Base-by-base conservation (phyloP, 2,113 vertebrate species). In the Rhodinocichla rosea region DNA sequence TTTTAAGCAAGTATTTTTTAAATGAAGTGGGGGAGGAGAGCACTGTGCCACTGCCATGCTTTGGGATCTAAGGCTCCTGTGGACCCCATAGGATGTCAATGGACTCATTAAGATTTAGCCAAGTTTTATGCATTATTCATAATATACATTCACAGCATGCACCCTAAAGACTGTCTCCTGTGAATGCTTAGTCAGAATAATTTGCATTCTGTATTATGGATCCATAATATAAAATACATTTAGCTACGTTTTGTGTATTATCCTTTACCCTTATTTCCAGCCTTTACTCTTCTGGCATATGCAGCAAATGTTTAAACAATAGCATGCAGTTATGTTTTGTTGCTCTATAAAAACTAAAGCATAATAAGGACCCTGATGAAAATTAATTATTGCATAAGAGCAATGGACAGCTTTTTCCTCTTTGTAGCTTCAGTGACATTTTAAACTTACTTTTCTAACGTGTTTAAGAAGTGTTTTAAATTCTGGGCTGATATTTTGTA, bases 61-160 rank as follows among this genome's bases (percentile, higher is more conserved):
- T 96, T 97, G 97, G 97, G 96, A 98, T 98, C 92, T 89, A 73
- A 97, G 94, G 59, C 92, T 98, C 89, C 94, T 94, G 84, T 97
- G 97, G 98, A 98, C 97, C 97, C 97, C 97, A 96, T 96, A 97
- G 96, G 98, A 97, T 97, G 96, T 97, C 98, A 97, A 97, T 98
- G 96, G 97, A 96, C 97, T 98, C 98, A 97, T 98, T 98, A 98
- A 96, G 95, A 93, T 98, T 98, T 98, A 97, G 97, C 97, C 97
- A 97, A 97, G 97, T 98, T 97, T 97, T 97, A 98, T 98, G 97
- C 97, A 98, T 98, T 98, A 98, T 98, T 98, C 98, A 98, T 98
- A 97, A 98, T 97, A 97, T 96, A 97, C 95, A 97, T 97, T 98
- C 98, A 97, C 98, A 98, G 98, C 95, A 57, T 97, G 98, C 63